phyloP scores from a whole-genome alignment of 1,140 invertebrate species.

The Brachionus paranguensis region DNA sequence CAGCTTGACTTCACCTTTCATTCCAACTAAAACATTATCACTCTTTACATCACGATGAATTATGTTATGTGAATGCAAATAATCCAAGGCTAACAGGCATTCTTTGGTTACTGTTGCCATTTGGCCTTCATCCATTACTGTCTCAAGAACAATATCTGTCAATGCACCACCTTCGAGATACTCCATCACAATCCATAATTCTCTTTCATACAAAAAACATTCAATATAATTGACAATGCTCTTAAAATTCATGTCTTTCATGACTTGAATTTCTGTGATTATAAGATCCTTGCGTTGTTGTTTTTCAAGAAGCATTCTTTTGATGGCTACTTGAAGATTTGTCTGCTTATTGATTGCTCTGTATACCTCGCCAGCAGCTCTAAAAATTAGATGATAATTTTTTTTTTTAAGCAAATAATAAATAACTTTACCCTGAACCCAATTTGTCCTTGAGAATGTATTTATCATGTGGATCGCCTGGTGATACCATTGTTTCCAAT shows the following conservation, averaged over 20 bases:
- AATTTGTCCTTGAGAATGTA: conserved; percentile 34
- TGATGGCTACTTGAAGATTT: conserved; percentile 54
- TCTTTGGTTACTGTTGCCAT: conserved; percentile 51
- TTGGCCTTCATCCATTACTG: conserved; percentile 58
- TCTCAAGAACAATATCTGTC: conserved; percentile 60
- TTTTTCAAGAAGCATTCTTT: conserved; percentile 58
- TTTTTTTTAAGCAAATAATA: background rate
- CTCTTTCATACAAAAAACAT: conserved; percentile 46
- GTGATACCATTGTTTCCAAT: conserved; percentile 11
- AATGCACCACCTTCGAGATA: conserved; percentile 59
- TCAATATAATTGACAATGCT: conserved; percentile 59
- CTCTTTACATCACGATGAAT: conserved; percentile 54
- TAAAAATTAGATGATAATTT: background rate
- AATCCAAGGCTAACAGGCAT: conserved; percentile 76
- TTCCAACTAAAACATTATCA: conserved; percentile 56
- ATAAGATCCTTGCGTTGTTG: conserved; percentile 60
- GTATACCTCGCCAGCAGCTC: conserved; percentile 40
- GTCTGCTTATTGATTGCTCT: conserved; percentile 10
- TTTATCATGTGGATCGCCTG: conserved; percentile 34
- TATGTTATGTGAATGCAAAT: conserved; percentile 41
- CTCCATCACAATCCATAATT: conserved; percentile 61
- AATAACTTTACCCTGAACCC: conserved; percentile 21
- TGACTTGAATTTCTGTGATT: conserved; percentile 59
- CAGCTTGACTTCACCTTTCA: conserved; percentile 51
- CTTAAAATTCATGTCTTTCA: conserved; percentile 53